A percentile compares a stretch with the other conserved stretches of the same genome.
Evolutionary conservation across 2,888 invertebrate genomes (phyloP).

Genomic region (Lysandra coridon): DNA sequence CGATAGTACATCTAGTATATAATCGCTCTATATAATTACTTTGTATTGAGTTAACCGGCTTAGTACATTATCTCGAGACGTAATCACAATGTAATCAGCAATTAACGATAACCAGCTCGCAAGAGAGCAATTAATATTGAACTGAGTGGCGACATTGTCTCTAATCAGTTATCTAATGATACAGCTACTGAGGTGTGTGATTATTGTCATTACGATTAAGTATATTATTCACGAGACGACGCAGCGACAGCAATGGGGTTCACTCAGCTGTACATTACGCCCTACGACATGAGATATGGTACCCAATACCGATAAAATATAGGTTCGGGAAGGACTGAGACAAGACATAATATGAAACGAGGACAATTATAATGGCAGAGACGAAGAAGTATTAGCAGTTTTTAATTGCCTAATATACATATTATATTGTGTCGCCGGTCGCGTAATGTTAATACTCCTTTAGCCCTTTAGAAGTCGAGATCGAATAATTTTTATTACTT

Average conservation of each 20-base stretch:
- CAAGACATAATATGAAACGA: too few species aligned
- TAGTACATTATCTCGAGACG: neutral
- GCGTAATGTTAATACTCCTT: too few species aligned
- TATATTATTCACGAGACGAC: neutral
- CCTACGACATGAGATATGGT: neutral
- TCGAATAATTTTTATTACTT: too few species aligned
- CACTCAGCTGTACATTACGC: neutral
- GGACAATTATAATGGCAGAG: too few species aligned
- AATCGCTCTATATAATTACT: neutral
- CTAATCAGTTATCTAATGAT: neutral
- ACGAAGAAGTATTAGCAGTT: too few species aligned
- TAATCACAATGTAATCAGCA: neutral
- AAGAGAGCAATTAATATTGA: neutral
- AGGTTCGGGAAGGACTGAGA: neutral
- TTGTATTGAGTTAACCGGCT: neutral
- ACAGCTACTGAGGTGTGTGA: neutral
- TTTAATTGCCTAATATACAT: too few species aligned
- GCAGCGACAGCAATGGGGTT: neutral
- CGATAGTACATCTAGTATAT: too few species aligned
- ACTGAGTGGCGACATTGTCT: neutral
- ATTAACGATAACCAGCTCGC: neutral
- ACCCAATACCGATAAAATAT: too few species aligned
- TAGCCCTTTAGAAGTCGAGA: too few species aligned
- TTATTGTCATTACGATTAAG: neutral
- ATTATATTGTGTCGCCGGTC: too few species aligned